These are phyloP conservation scores for Epinephelus malabaricus DNA, from an alignment of 2,797 vertebrate genomes.

Conservation along the genomic window DNA sequence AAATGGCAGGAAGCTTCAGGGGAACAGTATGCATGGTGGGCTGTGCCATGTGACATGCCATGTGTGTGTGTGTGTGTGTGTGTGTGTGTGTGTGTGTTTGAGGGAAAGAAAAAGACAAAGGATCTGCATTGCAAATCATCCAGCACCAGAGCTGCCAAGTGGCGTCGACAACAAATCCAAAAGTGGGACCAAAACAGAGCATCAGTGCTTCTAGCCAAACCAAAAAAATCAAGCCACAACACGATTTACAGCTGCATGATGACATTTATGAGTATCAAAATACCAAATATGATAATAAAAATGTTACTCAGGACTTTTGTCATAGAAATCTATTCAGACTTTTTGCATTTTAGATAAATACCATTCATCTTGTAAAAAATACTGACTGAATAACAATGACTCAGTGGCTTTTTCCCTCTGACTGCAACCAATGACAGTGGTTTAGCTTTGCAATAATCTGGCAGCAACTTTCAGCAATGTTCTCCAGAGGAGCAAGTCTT, in stretches of 20 bases:
- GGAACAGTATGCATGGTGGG: constrained; percentile 14
- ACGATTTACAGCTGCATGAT: background rate
- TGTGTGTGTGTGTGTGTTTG: constrained; percentile 9
- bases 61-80: background rate
- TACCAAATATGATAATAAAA: constrained; percentile 32
- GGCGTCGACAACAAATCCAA: constrained; percentile 37
- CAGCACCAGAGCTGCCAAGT: constrained; percentile 44
- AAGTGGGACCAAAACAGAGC: constrained; percentile 36
- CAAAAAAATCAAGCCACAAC: constrained; percentile 9
- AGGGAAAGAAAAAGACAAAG: constrained; percentile 17
- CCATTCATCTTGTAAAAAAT: background rate
- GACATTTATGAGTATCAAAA: constrained; percentile 26
- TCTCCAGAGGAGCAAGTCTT: background rate
- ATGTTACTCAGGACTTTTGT: background rate
- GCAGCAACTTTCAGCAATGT: background rate
- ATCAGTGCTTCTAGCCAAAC: background rate
- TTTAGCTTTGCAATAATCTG: constrained; percentile 12
- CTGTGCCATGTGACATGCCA: constrained; percentile 48
- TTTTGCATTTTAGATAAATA: background rate
- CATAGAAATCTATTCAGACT: background rate
- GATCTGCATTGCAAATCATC: constrained; percentile 65
- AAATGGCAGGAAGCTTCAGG: constrained; percentile 48
- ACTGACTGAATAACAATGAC: constrained; percentile 19
- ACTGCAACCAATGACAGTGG: constrained; percentile 17
- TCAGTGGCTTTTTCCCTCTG: constrained; percentile 13